A percentile compares a stretch with the other conserved stretches of the same genome.
Evolutionary conservation across 1,140 invertebrate genomes (phyloP).

Genomic region (Leptinotarsa defecta): DNA sequence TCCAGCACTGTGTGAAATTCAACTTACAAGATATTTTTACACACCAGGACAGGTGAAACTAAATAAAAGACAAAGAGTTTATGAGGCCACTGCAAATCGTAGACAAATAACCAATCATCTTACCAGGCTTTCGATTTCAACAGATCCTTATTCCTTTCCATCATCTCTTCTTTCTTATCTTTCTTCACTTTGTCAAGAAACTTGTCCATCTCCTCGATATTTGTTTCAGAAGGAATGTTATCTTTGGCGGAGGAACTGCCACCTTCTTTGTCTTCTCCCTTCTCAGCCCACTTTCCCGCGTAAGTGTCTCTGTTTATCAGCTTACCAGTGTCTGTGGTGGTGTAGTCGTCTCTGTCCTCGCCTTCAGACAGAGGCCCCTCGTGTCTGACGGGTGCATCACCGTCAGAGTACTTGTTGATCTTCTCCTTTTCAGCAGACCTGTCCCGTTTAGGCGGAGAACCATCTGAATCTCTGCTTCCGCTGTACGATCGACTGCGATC

Average conservation of each 20-base stretch:
- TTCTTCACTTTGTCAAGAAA: conserved; percentile 60
- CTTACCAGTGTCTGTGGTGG: conserved; percentile 32
- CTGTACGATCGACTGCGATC: conserved; percentile 54
- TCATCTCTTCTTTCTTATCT: conserved; percentile 60
- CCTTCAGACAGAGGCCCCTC: conserved; percentile 73
- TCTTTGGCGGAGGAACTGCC: not conserved
- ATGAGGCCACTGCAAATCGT: too few relatives aligned
- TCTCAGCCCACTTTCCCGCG: conserved; percentile 67
- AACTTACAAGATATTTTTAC: too few relatives aligned
- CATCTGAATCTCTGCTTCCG: conserved; percentile 52
- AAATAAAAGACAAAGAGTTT: too few relatives aligned
- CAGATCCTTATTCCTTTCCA: conserved; percentile 58
- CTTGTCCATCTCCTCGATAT: conserved; percentile 60
- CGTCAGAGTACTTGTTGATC: conserved; percentile 65
- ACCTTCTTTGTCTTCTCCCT: conserved; percentile 49
- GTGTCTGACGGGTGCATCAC: conserved; percentile 59
- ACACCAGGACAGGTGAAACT: too few relatives aligned
- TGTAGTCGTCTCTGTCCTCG: conserved; percentile 69
- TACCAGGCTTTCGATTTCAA: conserved; percentile 52
- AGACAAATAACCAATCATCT: not conserved
- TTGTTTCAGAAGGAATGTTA: conserved; percentile 47
- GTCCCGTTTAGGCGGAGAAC: conserved; percentile 52
- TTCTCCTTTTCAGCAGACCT: conserved; percentile 65
- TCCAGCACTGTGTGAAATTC: too few relatives aligned
- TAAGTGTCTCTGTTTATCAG: conserved; percentile 63